These are phyloP conservation scores for Trigoniulus corallinus DNA, from an alignment of 1,140 invertebrate genomes.

Conservation along the genomic window DNA sequence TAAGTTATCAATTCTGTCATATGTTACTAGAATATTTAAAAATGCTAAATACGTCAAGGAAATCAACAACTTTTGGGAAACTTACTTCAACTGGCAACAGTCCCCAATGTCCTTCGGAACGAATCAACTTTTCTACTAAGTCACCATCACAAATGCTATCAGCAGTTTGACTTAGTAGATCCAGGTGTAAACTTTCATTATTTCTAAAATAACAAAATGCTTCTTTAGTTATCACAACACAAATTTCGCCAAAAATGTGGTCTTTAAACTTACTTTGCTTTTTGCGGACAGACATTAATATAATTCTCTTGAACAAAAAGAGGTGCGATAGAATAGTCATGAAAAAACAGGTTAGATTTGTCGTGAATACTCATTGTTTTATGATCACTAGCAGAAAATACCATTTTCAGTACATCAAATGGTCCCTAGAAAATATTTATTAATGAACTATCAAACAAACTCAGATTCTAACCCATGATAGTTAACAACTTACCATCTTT, in stretches of 20 bases:
- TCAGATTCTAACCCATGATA: too few relatives aligned
- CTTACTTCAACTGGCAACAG: constrained; percentile 69
- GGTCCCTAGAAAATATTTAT: constrained; percentile 42
- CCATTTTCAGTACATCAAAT: constrained; percentile 82
- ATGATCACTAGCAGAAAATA: constrained; percentile 69
- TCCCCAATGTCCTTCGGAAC: constrained; percentile 61
- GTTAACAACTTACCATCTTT: constrained; percentile 41
- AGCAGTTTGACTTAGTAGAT: constrained; percentile 55
- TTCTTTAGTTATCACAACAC: constrained; percentile 5
- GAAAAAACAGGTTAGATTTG: constrained; percentile 86
- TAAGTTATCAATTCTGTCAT: not conserved
- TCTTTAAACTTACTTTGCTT: constrained; percentile 46
- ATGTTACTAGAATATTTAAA: too few relatives aligned
- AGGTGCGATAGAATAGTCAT: constrained; percentile 87
- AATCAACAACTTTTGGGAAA: constrained; percentile 7
- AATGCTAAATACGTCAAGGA: not conserved
- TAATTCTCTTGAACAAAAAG: constrained; percentile 99
- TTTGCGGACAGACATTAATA: constrained; percentile 47
- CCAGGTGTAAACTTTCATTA: constrained; percentile 31
- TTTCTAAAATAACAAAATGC: constrained; percentile 14
- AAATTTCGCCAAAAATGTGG: constrained; percentile 7
- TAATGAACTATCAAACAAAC: constrained; percentile 8
- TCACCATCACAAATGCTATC: constrained; percentile 75
- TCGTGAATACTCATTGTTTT: constrained; percentile 64
- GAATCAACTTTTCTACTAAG: constrained; percentile 60